These are phyloP conservation scores for Pluvianellus socialis DNA, from an alignment of 2,113 vertebrate genomes.

Conservation along the genomic window DNA sequence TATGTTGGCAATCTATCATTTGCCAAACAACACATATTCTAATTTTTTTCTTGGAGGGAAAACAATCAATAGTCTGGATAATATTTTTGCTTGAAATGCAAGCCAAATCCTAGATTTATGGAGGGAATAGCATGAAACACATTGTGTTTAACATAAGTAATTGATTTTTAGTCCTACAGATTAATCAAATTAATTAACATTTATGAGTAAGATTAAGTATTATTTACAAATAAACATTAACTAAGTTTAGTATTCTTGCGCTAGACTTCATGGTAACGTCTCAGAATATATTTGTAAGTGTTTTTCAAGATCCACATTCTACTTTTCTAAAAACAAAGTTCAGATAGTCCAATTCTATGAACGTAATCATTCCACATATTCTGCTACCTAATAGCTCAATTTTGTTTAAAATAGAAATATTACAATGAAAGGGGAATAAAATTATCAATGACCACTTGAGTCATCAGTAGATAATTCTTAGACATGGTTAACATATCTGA, in stretches of 20 bases:
- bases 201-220: neutral
- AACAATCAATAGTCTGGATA: neutral
- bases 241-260: neutral
- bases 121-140: neutral
- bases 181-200: neutral
- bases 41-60: neutral
- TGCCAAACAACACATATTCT: neutral
- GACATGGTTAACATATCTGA: neutral
- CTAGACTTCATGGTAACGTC: neutral
- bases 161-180: neutral
- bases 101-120: neutral
- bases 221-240: neutral
- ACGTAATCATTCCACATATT: neutral
- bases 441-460: neutral
- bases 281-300: neutral
- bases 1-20: neutral
- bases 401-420: neutral
- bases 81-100: neutral
- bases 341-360: neutral
- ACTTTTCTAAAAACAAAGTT: neutral
- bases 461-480: neutral
- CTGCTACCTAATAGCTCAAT: neutral
- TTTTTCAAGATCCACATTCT: neutral
- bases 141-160: neutral
- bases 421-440: neutral